phyloP scores from a whole-genome alignment of 2,888 invertebrate species.

The Hermodice carunculata region DNA sequence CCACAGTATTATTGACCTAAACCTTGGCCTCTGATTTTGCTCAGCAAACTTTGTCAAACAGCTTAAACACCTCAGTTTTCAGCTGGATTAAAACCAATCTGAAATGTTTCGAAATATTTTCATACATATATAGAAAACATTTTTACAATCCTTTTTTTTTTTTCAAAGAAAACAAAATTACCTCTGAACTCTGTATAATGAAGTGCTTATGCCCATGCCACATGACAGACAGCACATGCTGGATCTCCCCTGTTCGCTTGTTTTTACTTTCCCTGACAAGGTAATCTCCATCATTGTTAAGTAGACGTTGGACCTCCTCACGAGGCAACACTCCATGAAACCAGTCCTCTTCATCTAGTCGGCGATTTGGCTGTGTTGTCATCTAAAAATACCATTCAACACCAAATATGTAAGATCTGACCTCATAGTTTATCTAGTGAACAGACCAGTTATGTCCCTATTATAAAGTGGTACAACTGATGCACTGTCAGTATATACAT shows the following conservation, averaged over 20 bases:
- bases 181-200: conserved; percentile 96
- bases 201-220: conserved; percentile 98
- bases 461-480: too few relatives aligned
- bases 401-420: neutral
- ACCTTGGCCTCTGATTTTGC: too few relatives aligned
- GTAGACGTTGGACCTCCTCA: conserved; percentile 92
- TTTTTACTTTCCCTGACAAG: conserved; percentile 85
- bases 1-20: too few relatives aligned
- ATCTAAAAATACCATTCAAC: neutral
- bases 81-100: too few relatives aligned
- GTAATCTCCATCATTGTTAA: conserved; percentile 94
- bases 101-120: too few relatives aligned
- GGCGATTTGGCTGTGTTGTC: neutral
- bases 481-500: too few relatives aligned
- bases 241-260: conserved; percentile 76
- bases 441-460: too few relatives aligned
- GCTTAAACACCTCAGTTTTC: too few relatives aligned
- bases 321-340: conserved; percentile 92
- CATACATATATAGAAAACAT: too few relatives aligned
- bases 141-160: too few relatives aligned
- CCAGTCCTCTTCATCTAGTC: conserved; percentile 41
- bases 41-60: too few relatives aligned
- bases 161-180: conserved; percentile 66
- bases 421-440: neutral
- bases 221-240: conserved; percentile 93